These are phyloP conservation scores for Hylyphantes graminicola DNA, from an alignment of 1,140 invertebrate species.

Conservation along the genomic window DNA sequence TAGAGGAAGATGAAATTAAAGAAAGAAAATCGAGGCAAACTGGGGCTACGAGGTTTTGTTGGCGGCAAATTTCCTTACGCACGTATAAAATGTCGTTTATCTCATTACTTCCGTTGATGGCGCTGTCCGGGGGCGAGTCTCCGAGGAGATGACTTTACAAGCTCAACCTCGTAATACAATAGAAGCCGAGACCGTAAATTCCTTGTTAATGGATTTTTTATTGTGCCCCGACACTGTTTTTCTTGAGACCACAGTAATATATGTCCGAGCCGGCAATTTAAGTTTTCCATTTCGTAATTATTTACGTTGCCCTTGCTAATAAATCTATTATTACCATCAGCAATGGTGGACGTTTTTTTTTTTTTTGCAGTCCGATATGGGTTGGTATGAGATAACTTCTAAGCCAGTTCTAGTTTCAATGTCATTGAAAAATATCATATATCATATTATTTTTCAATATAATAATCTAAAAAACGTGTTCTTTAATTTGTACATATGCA, in stretches of 20 bases:
- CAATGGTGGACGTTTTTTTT: slow-evolving; percentile 22
- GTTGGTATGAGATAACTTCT: no score
- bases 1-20: slow-evolving; percentile 52
- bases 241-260: slow-evolving; percentile 52
- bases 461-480: no score
- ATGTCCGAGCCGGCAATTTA: slow-evolving; percentile 53
- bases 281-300: slow-evolving; percentile 59
- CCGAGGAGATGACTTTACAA: slow-evolving; percentile 57
- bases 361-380: neutral
- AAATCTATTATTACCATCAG: slow-evolving; percentile 59
- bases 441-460: no score
- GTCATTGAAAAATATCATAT: no score
- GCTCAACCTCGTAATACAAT: slow-evolving; percentile 58
- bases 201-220: slow-evolving; percentile 61
- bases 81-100: slow-evolving; percentile 60
- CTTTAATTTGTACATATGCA: no score
- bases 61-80: slow-evolving; percentile 53
- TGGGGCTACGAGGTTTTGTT: slow-evolving; percentile 50
- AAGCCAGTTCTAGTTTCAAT: no score
- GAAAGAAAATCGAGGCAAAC: slow-evolving; percentile 36
- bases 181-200: slow-evolving; percentile 59
- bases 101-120: slow-evolving; percentile 56
- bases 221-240: slow-evolving; percentile 48
- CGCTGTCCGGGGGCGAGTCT: slow-evolving; percentile 37
- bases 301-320: slow-evolving; percentile 55